Evolutionary conservation across 2,797 vertebrate species (phyloP), one percentile per base, ranked within the genome.

Genomic region (Acanthurus tractus): DNA sequence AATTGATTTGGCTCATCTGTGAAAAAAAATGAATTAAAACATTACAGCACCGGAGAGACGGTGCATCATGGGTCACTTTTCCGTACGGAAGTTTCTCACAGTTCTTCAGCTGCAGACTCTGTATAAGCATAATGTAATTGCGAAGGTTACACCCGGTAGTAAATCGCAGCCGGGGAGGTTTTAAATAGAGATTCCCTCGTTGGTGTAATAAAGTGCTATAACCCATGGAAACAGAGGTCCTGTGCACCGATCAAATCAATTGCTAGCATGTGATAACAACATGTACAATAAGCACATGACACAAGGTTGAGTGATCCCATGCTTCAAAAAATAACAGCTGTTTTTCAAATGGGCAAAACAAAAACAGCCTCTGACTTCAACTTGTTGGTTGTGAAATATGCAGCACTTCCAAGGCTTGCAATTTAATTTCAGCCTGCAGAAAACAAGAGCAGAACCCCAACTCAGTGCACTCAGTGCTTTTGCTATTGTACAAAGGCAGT

Each of bases 1-100:
- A 94, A 96, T 94, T 96, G 94, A 95, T 96, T 96, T 96, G 92
- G 93, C 94, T 96, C 94, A 91, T 94, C 92, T 94, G 92, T 92
- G 91, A 48, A 68, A 75, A 82, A 86, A 96, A 83, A 86, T 42
- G 59, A 89, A 89, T 96, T 95, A 96, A 96, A 96, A 96, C 93
- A 94, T 95, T 95, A 96, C 92, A 86, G 91, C 85, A 90, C 94
- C 93, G 34, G 89, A 85, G 95, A 97, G 95, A 96, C 89, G 72
- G 86, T 64, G 85, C 87, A 76, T 94, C 95, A 96, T 95, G 86
- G 93, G 75, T 94, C 57, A 88, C 85, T 81, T 92, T 94, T 93
- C 94, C 79, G 40, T 67, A 82, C 94, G 94, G 90, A 89, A 93
- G 87, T 90, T 94, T 90, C 70, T 94, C 76, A 70, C 70, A 72